phyloP scores from a whole-genome alignment of 2,888 invertebrate species.

The Synanthedon tipuliformis region DNA sequence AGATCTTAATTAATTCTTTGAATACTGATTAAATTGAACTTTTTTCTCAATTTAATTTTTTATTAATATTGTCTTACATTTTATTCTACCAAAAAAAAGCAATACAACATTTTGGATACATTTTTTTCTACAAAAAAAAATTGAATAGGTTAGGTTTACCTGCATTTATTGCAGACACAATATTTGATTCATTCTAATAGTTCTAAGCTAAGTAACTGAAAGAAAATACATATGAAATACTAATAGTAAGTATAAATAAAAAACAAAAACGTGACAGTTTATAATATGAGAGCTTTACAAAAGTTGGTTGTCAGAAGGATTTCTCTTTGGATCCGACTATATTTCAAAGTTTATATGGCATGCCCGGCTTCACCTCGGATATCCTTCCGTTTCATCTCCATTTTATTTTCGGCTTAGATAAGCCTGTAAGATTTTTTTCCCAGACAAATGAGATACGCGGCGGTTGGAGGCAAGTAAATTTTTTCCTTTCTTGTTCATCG shows the following conservation, averaged over 20 bases:
- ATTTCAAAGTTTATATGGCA: conserved; percentile 44
- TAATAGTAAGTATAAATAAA: background rate
- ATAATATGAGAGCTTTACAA: conserved; percentile 18
- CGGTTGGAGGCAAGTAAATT: conserved; percentile 24
- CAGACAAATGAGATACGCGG: conserved; percentile 37
- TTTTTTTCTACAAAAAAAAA: no score
- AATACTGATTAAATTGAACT: no score
- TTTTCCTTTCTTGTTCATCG: conserved; percentile 18
- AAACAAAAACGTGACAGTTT: conserved; percentile 10
- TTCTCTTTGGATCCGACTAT: conserved; percentile 29
- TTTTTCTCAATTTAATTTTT: no score
- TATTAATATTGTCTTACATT: no score
- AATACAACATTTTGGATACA: no score
- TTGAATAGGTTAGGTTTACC: no score
- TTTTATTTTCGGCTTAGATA: conserved; percentile 51
- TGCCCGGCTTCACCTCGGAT: conserved; percentile 33
- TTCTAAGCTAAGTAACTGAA: no score
- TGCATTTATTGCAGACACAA: no score
- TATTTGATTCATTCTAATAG: no score
- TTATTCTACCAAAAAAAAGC: no score
- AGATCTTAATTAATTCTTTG: no score
- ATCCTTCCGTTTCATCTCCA: conserved; percentile 53
- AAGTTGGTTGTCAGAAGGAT: conserved; percentile 24
- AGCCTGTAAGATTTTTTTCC: conserved; percentile 35
- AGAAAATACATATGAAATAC: no score